Base-by-base conservation (phyloP, 2,113 vertebrate genomes). In the Etia nguti region DNA sequence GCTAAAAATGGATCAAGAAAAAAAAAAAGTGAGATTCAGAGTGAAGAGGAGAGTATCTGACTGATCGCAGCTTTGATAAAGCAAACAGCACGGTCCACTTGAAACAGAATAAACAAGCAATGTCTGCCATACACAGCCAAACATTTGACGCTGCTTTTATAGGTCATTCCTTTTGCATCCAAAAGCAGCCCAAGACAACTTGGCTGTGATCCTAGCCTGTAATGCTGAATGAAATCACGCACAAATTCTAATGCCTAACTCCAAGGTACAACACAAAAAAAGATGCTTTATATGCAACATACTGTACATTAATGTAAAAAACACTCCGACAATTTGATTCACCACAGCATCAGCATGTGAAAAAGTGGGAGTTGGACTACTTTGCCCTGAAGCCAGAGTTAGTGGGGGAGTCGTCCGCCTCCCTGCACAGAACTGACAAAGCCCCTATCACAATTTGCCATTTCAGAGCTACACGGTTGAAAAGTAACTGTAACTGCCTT, bases 31-130 rank as follows among this genome's bases (percentile, higher is more conserved):
- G 29, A 18, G 54, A 16, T 8, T 83, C 65, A 81, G 26, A 48
- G 43, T 38, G 22, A 90, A 80, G 84, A 90, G 83, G 62, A 82
- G 60, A 85, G 38, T 81, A 90, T 84, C 82, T 93, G 90, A 93
- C 89, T 86, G 91, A 94, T 86, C 85, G 68, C 82, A 80, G 79
- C 90, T 92, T 91, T 88, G 84, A 90, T 89, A 88, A 73, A 29
- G 56, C 65, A 80, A 93, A 92, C 65, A 86, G 80, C 34, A 13
- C 20, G 34, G 41, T 65, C 48, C 16, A 48, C 73, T 89, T 90
- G 81, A 90, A 87, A 89, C 34, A 43, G 88, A 89, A 87, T 43
- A 87, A 80, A 86, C 82, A 82, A 60, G 41, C 5, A 12, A 77
- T 8, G 48, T 65, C 89, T 91, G 22, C 87, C 20, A 34, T 57